Evolutionary conservation across 2,113 vertebrate species (phyloP), one percentile per base, ranked within the genome.

Genomic region (Zeus faber): DNA sequence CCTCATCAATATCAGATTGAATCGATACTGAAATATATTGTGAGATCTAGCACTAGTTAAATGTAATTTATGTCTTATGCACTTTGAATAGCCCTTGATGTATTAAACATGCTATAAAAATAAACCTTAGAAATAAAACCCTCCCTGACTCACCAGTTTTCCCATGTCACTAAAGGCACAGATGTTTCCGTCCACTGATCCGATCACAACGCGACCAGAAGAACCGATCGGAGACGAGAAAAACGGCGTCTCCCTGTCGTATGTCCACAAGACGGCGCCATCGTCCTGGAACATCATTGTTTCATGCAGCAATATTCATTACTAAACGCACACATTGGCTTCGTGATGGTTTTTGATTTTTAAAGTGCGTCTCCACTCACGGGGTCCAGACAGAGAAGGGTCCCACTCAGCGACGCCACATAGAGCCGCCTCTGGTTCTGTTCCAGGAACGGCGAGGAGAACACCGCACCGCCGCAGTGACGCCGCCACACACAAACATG

Each of bases 151-250:
- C 70, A 99, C 97, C 95, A 88, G 85, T 70, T 92, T 70, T 68
- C 97, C 97, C 0, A 64, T 68, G 65, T 91, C 85, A 56, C 77
- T 90, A 62, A 94, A 89, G 78, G 91, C 92, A 49, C 89, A 82
- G 22, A 98, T 74, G 66, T 88, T 89, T 74, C 92, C 92, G 49
- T 97, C 94, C 57, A 98, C 96, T 5, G 91, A 95, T n/a, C 95
- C 94, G 49, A 99, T 54, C 7, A 67, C 91, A 7, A 97, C 2
- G 0, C 37, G 80, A 3, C 65, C 74, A 10, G 74, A 79, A 51
- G 70, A 90, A 68, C 84, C 90, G 58, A 75, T 85, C 14, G 95
- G 94, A 2, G 97, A 98, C 0, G 96, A 96, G 80, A 99, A 99
- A 62, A 99, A 88, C 0, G 97, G 96, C 35, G 84, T 86, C 40